phyloP scores from a whole-genome alignment of 2,888 invertebrate species.

The Troides aeacus region DNA sequence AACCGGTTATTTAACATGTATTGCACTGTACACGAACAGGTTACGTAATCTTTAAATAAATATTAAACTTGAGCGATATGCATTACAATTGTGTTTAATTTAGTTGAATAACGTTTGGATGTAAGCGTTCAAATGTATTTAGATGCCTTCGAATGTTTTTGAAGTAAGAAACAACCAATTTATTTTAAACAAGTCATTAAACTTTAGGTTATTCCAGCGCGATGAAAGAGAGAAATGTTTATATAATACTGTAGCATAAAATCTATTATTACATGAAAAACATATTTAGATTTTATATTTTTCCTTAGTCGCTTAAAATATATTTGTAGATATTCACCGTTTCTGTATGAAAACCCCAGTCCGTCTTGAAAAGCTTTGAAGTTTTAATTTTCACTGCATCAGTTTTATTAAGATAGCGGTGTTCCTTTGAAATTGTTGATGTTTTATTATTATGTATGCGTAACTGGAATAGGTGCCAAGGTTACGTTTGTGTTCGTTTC shows the following conservation, averaged over 20 bases:
- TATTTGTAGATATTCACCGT: neutral
- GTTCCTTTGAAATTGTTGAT: neutral
- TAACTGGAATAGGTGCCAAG: constrained; percentile 37
- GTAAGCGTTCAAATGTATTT: neutral
- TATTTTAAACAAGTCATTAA: neutral
- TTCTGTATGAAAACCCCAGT: neutral
- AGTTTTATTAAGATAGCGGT: neutral
- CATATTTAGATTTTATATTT: neutral
- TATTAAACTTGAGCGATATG: neutral
- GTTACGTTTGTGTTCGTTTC: constrained; percentile 33
- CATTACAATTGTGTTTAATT: constrained; percentile 5
- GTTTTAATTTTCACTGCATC: neutral
- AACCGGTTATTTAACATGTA: constrained; percentile 7
- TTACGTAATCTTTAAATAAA: neutral
- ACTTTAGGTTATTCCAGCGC: neutral
- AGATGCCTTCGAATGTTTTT: neutral
- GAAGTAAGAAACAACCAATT: neutral
- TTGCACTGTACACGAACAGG: neutral
- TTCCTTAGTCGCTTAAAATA: neutral
- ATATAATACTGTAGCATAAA: neutral
- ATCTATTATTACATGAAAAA: neutral
- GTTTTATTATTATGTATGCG: constrained; percentile 38
- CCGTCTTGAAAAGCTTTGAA: neutral
- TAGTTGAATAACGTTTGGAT: constrained; percentile 26
- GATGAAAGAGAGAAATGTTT: neutral